phyloP scores from a whole-genome alignment of 1,140 invertebrate genomes.

The Caenorhabditis brenneri region DNA sequence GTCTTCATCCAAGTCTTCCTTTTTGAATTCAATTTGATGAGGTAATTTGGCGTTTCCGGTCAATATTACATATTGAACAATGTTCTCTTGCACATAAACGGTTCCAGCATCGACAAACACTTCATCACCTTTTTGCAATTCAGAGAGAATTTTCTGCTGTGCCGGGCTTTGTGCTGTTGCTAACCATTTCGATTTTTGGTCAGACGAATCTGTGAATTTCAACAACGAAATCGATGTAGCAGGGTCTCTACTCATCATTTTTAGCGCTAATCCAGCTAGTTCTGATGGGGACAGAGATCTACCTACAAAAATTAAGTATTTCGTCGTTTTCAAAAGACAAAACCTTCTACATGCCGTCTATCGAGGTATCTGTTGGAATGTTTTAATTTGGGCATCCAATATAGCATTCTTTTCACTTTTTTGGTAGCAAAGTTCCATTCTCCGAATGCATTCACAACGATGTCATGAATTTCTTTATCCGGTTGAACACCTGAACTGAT shows the following conservation, averaged over 20 bases:
- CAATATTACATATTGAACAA: not conserved
- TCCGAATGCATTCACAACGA: conserved; percentile 85
- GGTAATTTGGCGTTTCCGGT: conserved; percentile 7
- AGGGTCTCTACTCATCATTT: conserved; percentile 84
- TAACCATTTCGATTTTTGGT: not conserved
- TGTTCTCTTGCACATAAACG: conserved; percentile 30
- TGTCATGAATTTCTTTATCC: conserved; percentile 83
- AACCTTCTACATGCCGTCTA: conserved; percentile 76
- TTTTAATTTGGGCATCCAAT: conserved; percentile 97
- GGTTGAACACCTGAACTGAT: conserved; percentile 81
- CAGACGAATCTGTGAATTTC: not conserved
- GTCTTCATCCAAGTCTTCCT: conserved; percentile 30
- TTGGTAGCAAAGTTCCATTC: conserved; percentile 79
- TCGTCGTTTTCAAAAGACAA: not conserved
- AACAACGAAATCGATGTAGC: conserved; percentile 72
- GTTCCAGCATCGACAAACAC: conserved; percentile 51
- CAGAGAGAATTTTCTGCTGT: conserved; percentile 18
- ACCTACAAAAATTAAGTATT: not conserved
- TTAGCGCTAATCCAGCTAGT: conserved; percentile 84
- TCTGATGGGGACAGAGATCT: conserved; percentile 77
- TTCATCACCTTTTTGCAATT: conserved; percentile 13
- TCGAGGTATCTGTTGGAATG: conserved; percentile 87
- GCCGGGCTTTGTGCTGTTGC: conserved; percentile 16
- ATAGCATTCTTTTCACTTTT: conserved; percentile 86
- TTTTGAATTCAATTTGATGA: conserved; percentile 20